Evolutionary conservation across 2,113 vertebrate genomes (phyloP).

Genomic region (Gracilinanus agilis): DNA sequence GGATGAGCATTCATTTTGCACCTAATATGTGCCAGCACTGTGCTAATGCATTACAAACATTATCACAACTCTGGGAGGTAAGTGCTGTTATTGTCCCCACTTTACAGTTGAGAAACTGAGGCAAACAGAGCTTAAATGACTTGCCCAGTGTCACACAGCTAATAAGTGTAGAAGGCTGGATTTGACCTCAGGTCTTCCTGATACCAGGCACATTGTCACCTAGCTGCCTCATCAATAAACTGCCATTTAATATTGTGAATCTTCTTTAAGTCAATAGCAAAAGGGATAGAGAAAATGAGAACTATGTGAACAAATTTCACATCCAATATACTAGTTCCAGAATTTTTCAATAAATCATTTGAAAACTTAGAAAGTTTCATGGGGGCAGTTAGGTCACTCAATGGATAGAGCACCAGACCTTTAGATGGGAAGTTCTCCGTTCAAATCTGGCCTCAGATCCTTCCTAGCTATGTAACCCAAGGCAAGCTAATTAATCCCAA

Average conservation of each 20-base stretch:
- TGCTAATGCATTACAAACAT: neutral
- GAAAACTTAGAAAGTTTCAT: constrained; percentile 25
- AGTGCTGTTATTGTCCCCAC: neutral
- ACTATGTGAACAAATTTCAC: constrained; percentile 35
- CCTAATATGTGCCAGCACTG: neutral
- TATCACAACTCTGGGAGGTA: neutral
- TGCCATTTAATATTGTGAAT: neutral
- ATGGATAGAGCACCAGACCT: no score
- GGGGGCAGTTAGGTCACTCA: no score
- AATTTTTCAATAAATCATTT: constrained; percentile 31
- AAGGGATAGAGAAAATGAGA: constrained; percentile 25
- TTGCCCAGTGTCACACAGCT: neutral
- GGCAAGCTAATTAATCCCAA: no score
- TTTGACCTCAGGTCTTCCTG: neutral
- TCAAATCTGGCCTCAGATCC: no score
- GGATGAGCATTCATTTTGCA: neutral
- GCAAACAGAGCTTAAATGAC: neutral
- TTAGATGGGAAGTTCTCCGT: no score
- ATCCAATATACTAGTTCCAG: neutral
- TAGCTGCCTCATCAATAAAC: neutral
- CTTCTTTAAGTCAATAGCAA: constrained; percentile 43
- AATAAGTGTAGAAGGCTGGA: neutral
- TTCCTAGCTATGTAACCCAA: no score
- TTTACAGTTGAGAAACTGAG: neutral
- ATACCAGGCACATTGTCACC: neutral